Base-by-base conservation (phyloP, 2,113 vertebrate genomes). In the Hippocampus comes region DNA sequence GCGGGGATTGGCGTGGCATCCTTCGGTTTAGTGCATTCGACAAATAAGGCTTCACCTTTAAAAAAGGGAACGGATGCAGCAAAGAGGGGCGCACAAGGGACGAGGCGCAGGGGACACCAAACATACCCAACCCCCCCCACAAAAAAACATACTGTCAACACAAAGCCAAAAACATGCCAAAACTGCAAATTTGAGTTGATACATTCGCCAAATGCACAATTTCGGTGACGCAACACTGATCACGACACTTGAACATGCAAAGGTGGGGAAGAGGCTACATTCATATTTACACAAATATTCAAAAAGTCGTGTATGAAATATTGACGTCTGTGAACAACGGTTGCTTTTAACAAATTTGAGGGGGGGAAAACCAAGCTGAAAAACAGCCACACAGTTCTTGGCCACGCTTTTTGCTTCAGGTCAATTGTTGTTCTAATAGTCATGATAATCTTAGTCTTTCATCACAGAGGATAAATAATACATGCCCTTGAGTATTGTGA, bases 1-100 rank as follows among this genome's bases (percentile, higher is more conserved):
- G 79, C 48, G 64, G 63, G 72, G 43, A 48, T 41, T 1, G 10
- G 86, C 83, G 84, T 88, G 89, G 88, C 84, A 87, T 86, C 77
- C 66, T 86, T 78, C 85, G 84, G 83, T 83, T 89, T 88, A 88
- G 89, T 90, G 89, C 89, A 90, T 84, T 84, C 77, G 77, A 88
- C 79, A 73, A 79, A 82, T 91, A 90, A 91, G 89, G 89, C 87
- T 87, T 90, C 85, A 61, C 88, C 84, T 60, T 38, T 48, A 79
- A 25, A 46, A 43, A 66, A 81, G 88, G 88, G 88, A 61, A 88
- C 76, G 63, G 79, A 85, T 89, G 89, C 90, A 90, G 90, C 89
- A 91, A 49, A 85, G 81, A 82, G 80, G 86, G 87, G 79, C 78
- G n/a, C 79, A 80, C 56, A 8, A 34, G 69, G 53, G 82, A 65